Evolutionary conservation across 2,797 vertebrate species (phyloP), one percentile per base, ranked within the genome.

Genomic region (Sebastes alutus): DNA sequence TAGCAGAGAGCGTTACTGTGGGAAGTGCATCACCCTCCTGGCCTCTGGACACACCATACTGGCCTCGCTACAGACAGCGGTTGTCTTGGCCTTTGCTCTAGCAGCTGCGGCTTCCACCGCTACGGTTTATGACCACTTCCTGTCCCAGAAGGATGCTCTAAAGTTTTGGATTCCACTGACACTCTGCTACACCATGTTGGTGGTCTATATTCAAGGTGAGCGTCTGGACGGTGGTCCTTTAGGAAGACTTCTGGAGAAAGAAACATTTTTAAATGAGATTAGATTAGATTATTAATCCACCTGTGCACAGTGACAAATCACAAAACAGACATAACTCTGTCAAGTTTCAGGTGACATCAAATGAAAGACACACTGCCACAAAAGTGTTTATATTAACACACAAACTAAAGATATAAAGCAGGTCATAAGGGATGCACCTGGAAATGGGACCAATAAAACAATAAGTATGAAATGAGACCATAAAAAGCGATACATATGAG

Each of bases 121-220:
- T 0, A 96, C 94, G 6, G 95, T 98, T 92, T 97, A 96, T 90
- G 91, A 91, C 22, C 97, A 97, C 87, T 98, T 98, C 91, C 94
- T 97, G 83, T 96, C 91, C 62, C 89, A 96, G 12, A 95, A 95
- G 0, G 97, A 97, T 90, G 96, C 97, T 0, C 5, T 97, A 0
- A 96, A 96, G 77, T 96, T 98, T 91, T 98, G 97, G 98, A 97
- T 89, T 0, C 97, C 96, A 0, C 95, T 99, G 76, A 97, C 96
- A 49, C 96, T 98, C 90, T 98, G 97, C 91, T 98, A 98, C 87
- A 82, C 95, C 0, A 91, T 98, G 88, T 89, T 99, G 89, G 94
- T 98, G 60, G 81, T 96, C 81, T 95, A 97, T 85, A 96, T 96
- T 93, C 96, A 98, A 91, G 97, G 97, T 97, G 84, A 89, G 58